Evolutionary conservation across 2,113 vertebrate genomes (phyloP).

Genomic region (Physeter macrocephalus): DNA sequence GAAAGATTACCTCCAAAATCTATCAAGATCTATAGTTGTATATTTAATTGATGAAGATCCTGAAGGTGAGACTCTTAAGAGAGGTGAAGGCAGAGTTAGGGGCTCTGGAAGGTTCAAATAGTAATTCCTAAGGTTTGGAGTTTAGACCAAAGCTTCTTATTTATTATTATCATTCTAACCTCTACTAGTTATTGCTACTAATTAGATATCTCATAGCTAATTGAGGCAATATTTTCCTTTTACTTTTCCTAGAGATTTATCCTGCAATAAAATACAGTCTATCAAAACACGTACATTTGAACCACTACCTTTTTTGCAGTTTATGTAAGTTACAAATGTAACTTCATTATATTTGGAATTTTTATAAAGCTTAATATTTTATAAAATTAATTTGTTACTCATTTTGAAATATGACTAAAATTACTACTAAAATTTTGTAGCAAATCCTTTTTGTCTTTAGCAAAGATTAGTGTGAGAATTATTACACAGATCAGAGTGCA

Average conservation of each 20-base stretch:
- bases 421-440: not conserved
- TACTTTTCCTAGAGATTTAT: conserved; percentile 74
- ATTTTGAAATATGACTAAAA: not conserved
- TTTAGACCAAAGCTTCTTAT: not conserved
- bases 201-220: not conserved
- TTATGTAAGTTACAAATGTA: conserved; percentile 62
- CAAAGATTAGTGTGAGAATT: too few species aligned
- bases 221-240: conserved; percentile 16
- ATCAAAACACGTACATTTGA: conserved; percentile 69
- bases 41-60: not conserved
- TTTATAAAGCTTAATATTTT: too few species aligned
- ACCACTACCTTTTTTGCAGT: conserved; percentile 65
- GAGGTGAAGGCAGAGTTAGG: not conserved
- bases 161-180: not conserved
- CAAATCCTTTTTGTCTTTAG: not conserved
- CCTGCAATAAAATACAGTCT: conserved; percentile 64
- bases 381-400: not conserved
- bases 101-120: not conserved
- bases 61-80: not conserved
- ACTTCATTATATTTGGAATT: too few species aligned
- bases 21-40: not conserved
- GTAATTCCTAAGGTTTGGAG: not conserved
- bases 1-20: not conserved
- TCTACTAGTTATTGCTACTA: not conserved
- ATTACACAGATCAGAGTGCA: too few species aligned